Base-by-base conservation (phyloP, 2,113 vertebrate genomes). In the Odontesthes bonariensis region DNA sequence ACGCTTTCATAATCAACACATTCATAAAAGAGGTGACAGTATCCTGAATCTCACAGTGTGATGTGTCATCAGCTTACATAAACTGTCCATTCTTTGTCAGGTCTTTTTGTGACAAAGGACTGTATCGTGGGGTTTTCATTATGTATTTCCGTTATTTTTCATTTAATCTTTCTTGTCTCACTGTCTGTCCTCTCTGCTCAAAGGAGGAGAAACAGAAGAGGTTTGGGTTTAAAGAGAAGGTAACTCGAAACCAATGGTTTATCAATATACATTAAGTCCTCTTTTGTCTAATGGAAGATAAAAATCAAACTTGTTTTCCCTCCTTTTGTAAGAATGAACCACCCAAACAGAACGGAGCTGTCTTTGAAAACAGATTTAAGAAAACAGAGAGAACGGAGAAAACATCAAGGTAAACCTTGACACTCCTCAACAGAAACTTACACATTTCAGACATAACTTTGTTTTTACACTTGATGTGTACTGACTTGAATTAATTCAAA, bases 321-420 rank as follows among this genome's bases (percentile, higher is more conserved):
- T 16, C 2, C 53, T 73, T 81, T 63, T 79, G 6, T n/a, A 42
- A 96, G 81, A 94, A 91, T 84, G 96, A 96, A 79, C 82, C 90
- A 92, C 51, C 80, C 64, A 90, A 95, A 4, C 95, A 95, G 86
- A 98, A 97, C 0, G 95, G 93, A 82, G 91, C 83, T 8, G 40
- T 90, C 20, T 66, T 82, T 42, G 95, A 97, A 60, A 84, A 92
- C 54, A 97, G 96, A 85, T 94, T 96, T 5, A 98, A 95, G 91
- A 95, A 96, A 77, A 82, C 92, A 0, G 97, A 95, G 91, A 95
- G 96, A 77, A 82, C 92, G 0, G 97, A 98, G 79, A 96, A 95
- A 79, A 87, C 89, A 56, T 89, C 94, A 75, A 96, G 96, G 97
- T 98, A 86, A 80, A 46, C 58, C 54, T 13, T 58, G 8, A 47